Evolutionary conservation across 1,140 invertebrate genomes (phyloP).

Genomic region (Acyrthosiphon pisum): DNA sequence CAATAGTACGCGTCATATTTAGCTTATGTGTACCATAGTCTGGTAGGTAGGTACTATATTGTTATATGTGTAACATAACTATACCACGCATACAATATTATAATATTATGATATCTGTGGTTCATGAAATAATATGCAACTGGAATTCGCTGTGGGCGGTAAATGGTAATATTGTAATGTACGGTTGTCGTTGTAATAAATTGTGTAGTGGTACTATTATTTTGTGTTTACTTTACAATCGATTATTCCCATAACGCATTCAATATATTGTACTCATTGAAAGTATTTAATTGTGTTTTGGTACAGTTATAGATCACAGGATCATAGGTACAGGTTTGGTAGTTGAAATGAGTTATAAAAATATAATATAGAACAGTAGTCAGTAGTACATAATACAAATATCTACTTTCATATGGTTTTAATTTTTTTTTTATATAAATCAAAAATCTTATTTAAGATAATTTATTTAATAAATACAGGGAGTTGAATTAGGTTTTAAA

Average conservation of each 20-base stretch:
- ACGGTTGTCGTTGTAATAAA: neutral
- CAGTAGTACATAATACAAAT: neutral
- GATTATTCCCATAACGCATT: neutral
- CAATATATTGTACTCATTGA: neutral
- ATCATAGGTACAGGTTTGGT: neutral
- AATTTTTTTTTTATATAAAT: too few species aligned
- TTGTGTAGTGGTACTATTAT: neutral
- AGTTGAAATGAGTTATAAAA: neutral
- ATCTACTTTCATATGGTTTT: neutral
- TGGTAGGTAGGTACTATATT: neutral
- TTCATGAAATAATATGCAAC: neutral
- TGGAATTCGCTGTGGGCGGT: neutral
- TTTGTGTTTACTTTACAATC: neutral
- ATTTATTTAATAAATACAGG: neutral
- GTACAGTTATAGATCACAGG: neutral
- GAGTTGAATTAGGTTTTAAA: neutral
- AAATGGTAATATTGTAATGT: neutral
- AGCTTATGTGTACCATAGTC: neutral
- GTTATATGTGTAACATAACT: neutral
- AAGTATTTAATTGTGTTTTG: neutral
- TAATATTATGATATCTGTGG: neutral
- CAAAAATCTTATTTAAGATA: neutral
- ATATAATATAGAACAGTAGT: too few species aligned
- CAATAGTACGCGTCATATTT: neutral
- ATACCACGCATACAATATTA: neutral